phyloP scores from a whole-genome alignment of 2,888 invertebrate genomes.

The Oligia strigilis region DNA sequence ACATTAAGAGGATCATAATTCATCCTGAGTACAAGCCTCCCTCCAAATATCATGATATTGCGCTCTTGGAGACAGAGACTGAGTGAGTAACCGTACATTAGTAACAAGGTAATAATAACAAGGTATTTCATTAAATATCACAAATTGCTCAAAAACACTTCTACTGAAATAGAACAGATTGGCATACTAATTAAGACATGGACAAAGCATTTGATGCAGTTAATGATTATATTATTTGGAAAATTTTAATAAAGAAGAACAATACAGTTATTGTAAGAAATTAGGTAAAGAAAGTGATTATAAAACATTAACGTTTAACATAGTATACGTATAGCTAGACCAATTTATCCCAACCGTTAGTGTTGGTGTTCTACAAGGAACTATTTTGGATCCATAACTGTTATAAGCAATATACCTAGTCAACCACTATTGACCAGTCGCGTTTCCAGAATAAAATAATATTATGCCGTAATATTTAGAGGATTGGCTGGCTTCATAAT shows the following conservation, averaged over 20 bases:
- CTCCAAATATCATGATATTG: conserved; percentile 76
- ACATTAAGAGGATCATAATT: conserved; percentile 55
- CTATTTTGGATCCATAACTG: not conserved
- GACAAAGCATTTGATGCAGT: conserved; percentile 1
- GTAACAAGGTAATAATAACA: too few species aligned
- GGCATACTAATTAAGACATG: not conserved
- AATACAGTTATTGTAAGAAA: not conserved
- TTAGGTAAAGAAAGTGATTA: not conserved
- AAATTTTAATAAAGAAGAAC: not conserved
- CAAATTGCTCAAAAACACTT: not conserved
- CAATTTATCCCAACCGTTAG: not conserved
- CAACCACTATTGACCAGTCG: not conserved
- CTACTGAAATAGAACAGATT: not conserved
- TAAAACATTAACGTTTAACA: not conserved
- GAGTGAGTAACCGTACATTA: conserved; percentile 48
- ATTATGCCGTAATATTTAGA: too few species aligned
- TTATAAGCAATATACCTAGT: not conserved
- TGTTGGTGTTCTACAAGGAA: not conserved
- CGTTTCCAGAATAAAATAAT: not conserved
- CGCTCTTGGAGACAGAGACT: conserved; percentile 69
- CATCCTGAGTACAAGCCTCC: conserved; percentile 73
- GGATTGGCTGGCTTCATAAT: too few species aligned
- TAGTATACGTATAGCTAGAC: not conserved
- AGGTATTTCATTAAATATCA: not conserved
- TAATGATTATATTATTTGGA: not conserved